Evolutionary conservation across 2,113 vertebrate genomes (phyloP).

Genomic region (Neolamprologus ventralis): DNA sequence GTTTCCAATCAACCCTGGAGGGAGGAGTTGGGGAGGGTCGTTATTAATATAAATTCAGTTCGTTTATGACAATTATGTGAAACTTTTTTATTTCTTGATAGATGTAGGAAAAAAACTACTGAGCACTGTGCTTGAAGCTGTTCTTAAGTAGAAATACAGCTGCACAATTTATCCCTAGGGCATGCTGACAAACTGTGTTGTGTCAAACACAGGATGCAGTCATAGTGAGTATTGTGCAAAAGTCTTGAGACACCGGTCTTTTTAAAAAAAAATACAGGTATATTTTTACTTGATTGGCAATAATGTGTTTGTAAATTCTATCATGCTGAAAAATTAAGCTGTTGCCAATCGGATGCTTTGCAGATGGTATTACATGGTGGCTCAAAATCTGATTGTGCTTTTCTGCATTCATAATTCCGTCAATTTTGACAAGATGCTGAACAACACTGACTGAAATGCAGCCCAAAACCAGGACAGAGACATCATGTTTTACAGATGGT

Average conservation of each 20-base stretch:
- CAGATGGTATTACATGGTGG: background rate
- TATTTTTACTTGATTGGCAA: background rate
- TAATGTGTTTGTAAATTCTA: background rate
- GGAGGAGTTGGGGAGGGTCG: background rate
- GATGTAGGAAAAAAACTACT: background rate
- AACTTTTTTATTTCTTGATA: background rate
- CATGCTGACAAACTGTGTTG: background rate
- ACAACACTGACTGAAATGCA: background rate
- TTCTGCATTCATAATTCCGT: background rate
- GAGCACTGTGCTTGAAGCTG: background rate
- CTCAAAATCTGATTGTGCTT: background rate
- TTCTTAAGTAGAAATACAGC: background rate
- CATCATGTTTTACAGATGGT: background rate
- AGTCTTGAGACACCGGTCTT: background rate
- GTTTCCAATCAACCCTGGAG: background rate
- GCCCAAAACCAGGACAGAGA: background rate
- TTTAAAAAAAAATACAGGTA: background rate
- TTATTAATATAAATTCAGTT: background rate
- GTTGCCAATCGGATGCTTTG: background rate
- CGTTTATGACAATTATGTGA: background rate
- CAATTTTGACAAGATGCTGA: background rate
- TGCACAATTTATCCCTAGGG: background rate
- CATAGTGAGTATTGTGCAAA: background rate
- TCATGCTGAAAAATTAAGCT: background rate
- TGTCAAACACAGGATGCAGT: background rate